Evolutionary conservation across 2,113 vertebrate genomes (phyloP).

Genomic region (Gadus chalcogrammus): DNA sequence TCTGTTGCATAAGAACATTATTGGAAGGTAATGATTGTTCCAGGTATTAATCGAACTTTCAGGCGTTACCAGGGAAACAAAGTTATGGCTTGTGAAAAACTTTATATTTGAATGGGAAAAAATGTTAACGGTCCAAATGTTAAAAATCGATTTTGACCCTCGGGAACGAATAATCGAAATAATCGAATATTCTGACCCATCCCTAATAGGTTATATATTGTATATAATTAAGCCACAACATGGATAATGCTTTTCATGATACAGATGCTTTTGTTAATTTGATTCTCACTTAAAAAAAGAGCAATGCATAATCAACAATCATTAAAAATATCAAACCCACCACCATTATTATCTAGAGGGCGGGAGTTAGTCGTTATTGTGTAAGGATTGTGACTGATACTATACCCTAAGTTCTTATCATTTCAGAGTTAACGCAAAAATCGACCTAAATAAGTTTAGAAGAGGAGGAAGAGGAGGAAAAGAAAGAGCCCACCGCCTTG

Average conservation of each 20-base stretch:
- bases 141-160: too few species aligned
- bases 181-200: neutral
- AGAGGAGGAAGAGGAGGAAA: slow-evolving; percentile 12
- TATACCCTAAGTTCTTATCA: slow-evolving; percentile 46
- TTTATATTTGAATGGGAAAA: too few species aligned
- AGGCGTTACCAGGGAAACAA: too few species aligned
- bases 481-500: slow-evolving; percentile 59
- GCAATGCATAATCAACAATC: slow-evolving; percentile 12
- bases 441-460: slow-evolving; percentile 72
- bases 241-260: slow-evolving; percentile 42
- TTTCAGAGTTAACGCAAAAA: slow-evolving; percentile 59
- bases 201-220: neutral
- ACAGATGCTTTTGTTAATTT: slow-evolving; percentile 53
- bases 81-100: too few species aligned
- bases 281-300: slow-evolving; percentile 17
- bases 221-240: neutral
- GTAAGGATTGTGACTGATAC: slow-evolving; percentile 56
- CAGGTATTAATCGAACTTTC: too few species aligned
- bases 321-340: slow-evolving; percentile 13
- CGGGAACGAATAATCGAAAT: neutral
- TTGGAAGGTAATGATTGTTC: too few species aligned
- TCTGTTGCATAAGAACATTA: too few species aligned
- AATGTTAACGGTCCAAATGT: too few species aligned
- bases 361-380: slow-evolving; percentile 71
- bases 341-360: slow-evolving; percentile 41